Conservation (phyloP, 2,113 vertebrate genomes). For the Hippolais icterina region DNA sequence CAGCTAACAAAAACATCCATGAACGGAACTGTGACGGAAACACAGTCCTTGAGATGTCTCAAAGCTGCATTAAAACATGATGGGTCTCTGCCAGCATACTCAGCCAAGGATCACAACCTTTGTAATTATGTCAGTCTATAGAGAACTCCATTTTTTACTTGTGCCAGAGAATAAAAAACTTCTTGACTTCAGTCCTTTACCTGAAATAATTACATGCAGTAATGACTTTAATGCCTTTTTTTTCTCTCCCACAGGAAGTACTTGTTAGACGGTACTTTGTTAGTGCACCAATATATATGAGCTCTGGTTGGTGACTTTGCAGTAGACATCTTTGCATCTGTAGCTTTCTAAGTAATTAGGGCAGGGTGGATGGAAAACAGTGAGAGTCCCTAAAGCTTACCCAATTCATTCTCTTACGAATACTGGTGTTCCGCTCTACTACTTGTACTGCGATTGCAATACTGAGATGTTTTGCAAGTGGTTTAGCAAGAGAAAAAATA, state of each 20-base stretch:
- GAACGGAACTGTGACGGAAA: background rate
- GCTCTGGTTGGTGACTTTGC: background rate
- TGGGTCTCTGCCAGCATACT: background rate
- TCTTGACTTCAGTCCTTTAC: background rate
- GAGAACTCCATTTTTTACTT: background rate
- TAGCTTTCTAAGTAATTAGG: background rate
- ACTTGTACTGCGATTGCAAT: background rate
- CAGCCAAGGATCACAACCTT: background rate
- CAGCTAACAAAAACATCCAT: background rate
- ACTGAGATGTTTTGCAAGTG: rapidly evolving
- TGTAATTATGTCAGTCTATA: rapidly evolving
- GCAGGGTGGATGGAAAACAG: background rate
- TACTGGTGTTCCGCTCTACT: background rate
- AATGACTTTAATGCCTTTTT: background rate
- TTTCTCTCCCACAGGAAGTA: background rate
- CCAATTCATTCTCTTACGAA: background rate
- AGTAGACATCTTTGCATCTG: background rate
- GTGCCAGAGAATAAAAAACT: background rate
- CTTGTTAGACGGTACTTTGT: background rate
- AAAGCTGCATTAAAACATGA: background rate
- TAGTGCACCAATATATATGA: background rate
- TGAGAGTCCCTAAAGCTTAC: background rate
- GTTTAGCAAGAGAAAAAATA: background rate
- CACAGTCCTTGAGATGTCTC: background rate
- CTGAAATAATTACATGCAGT: background rate